phyloP scores from a whole-genome alignment of 2,113 vertebrate species.

The Syngnathus floridae region DNA sequence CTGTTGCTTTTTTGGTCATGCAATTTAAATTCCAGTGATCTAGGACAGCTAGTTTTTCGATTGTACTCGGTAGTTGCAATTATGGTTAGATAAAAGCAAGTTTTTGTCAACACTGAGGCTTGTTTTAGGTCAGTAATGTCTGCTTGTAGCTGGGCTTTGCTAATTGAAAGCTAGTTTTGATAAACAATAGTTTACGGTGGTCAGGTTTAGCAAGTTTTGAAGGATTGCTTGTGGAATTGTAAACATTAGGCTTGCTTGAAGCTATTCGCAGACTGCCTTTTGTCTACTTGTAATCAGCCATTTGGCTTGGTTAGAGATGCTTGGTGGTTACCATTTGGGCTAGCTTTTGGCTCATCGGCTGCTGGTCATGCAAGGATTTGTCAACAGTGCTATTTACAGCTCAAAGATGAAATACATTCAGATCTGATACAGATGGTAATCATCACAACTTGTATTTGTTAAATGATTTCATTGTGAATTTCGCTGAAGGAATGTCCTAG shows the following conservation, averaged over 20 bases:
- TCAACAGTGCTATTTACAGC: not conserved
- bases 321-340: not conserved
- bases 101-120: not conserved
- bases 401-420: not conserved
- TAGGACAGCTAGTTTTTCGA: constrained; percentile 13
- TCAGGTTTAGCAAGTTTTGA: not conserved
- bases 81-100: not conserved
- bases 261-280: not conserved
- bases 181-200: not conserved
- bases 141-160: not conserved
- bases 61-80: not conserved
- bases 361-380: not conserved
- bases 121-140: constrained; percentile 1
- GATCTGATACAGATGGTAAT: not conserved
- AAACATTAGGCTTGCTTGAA: not conserved
- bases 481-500: not conserved
- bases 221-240: not conserved
- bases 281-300: not conserved
- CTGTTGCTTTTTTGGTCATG: constrained; percentile 50
- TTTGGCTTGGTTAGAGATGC: not conserved
- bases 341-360: not conserved
- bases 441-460: not conserved
- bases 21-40: constrained; percentile 46
- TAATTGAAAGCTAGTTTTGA: not conserved
- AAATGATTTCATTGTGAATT: not conserved